Evolutionary conservation across 2,888 invertebrate species (phyloP).

Genomic region (Sphinx pinastri): DNA sequence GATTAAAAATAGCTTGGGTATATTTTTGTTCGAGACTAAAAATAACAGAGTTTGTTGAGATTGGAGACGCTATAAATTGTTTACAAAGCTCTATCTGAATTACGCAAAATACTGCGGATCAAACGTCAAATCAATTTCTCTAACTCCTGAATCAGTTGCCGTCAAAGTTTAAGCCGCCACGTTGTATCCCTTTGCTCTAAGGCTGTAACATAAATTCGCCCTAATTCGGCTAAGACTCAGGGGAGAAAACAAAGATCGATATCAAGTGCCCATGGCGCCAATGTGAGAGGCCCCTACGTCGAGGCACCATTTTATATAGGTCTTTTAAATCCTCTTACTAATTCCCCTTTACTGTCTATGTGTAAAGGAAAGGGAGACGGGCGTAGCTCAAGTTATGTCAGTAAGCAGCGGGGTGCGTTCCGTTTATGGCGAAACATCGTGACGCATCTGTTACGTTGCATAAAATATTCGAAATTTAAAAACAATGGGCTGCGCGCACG

Average conservation of each 20-base stretch:
- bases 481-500: conserved; percentile 50
- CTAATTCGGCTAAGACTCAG: conserved; percentile 76
- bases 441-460: conserved; percentile 78
- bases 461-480: conserved; percentile 72
- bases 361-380: conserved; percentile 54
- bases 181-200: conserved; percentile 56
- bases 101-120: conserved; percentile 2
- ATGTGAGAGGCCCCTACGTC: conserved; percentile 68
- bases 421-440: conserved; percentile 73
- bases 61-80: neutral
- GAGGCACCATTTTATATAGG: conserved; percentile 57
- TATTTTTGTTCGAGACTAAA: neutral
- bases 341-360: conserved; percentile 51
- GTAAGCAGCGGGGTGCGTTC: conserved; percentile 68
- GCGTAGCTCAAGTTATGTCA: conserved; percentile 53
- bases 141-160: conserved; percentile 48
- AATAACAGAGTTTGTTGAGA: neutral
- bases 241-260: conserved; percentile 80
- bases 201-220: conserved; percentile 72
- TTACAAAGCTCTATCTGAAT: conserved; percentile 4
- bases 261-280: conserved; percentile 75
- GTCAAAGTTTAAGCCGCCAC: conserved; percentile 53
- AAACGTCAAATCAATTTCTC: conserved; percentile 39
- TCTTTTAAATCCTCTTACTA: conserved; percentile 60
- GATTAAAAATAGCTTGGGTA: neutral